These are phyloP conservation scores for Apostichopus californicus DNA, from an alignment of 35 echinoderm and acorn worm species.

Conservation along the genomic window DNA sequence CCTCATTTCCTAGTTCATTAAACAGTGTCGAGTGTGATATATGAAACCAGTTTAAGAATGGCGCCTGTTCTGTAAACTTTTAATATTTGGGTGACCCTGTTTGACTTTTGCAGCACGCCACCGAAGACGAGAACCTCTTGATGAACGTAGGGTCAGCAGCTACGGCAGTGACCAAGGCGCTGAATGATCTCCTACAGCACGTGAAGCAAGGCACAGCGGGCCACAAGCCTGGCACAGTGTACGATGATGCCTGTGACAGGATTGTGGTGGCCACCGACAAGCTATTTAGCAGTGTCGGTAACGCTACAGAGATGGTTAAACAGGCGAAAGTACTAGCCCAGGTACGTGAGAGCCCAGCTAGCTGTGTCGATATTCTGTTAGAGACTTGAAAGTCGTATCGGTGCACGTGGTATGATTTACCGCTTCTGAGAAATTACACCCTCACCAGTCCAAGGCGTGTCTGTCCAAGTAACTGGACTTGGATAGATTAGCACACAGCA, in stretches of 20 bases:
- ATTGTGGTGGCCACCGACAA: constrained; percentile 91
- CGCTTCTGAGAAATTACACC: no score
- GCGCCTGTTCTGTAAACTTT: no score
- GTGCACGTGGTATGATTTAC: no score
- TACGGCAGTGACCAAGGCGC: constrained; percentile 86
- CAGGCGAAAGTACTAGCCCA: constrained; percentile 93
- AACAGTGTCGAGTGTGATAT: no score
- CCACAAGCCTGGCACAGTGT: constrained; percentile 64
- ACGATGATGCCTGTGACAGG: constrained; percentile 88
- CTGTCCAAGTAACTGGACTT: no score
- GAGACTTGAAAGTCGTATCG: no score
- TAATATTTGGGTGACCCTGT: not conserved
- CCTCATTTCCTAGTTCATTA: no score
- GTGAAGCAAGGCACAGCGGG: constrained; percentile 80
- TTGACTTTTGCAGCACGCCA: constrained; percentile 57
- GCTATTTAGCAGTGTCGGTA: constrained; percentile 87
- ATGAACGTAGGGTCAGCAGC: constrained; percentile 79
- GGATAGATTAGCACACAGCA: no score
- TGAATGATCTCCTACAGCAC: constrained; percentile 89
- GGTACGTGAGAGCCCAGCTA: constrained; percentile 42
- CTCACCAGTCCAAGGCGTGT: no score
- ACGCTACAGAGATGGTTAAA: constrained; percentile 97
- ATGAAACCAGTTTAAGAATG: no score
- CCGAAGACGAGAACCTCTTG: constrained; percentile 86
- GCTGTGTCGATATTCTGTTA: no score